Conservation (phyloP, 1,140 invertebrate species). For the Drosophila obscura region DNA sequence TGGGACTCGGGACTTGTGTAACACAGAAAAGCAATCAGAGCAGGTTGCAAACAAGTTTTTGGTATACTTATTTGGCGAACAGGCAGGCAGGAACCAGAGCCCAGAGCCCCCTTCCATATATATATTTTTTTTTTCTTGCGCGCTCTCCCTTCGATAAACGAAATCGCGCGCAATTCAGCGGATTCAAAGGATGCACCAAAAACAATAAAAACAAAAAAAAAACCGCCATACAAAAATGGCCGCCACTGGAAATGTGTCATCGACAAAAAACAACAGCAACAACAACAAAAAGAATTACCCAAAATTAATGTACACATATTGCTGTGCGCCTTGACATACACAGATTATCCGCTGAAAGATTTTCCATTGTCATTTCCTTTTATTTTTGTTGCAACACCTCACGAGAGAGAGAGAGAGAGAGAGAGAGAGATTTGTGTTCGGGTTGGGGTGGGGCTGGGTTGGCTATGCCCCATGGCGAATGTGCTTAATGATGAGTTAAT, state of each 20-base stretch:
- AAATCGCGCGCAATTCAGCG: background rate
- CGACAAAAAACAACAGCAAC: background rate
- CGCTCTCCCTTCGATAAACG: too few relatives aligned
- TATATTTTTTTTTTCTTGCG: too few relatives aligned
- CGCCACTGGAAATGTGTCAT: slow-evolving; percentile 44
- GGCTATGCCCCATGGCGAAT: slow-evolving; percentile 31
- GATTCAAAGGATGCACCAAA: slow-evolving; percentile 28
- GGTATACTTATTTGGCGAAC: background rate
- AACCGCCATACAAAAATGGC: slow-evolving; percentile 30
- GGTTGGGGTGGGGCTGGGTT: too few relatives aligned
- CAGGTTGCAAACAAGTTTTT: slow-evolving; percentile 77
- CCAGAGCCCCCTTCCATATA: too few relatives aligned
- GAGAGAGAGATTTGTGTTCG: too few relatives aligned
- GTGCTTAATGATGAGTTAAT: slow-evolving; percentile 80
- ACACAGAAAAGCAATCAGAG: slow-evolving; percentile 78
- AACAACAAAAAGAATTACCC: too few relatives aligned
- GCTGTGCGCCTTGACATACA: too few relatives aligned
- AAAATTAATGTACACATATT: too few relatives aligned
- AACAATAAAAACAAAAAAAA: slow-evolving; percentile 5
- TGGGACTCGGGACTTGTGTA: slow-evolving; percentile 40
- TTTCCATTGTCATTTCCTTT: slow-evolving; percentile 79
- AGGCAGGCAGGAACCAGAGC: too few relatives aligned
- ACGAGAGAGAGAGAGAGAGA: too few relatives aligned
- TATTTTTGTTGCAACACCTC: too few relatives aligned
- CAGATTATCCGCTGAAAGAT: slow-evolving; percentile 10